A percentile compares a stretch with the other conserved stretches of the same genome.
phyloP scores from a whole-genome alignment of 2,113 vertebrate species.

The Heteronetta atricapilla region DNA sequence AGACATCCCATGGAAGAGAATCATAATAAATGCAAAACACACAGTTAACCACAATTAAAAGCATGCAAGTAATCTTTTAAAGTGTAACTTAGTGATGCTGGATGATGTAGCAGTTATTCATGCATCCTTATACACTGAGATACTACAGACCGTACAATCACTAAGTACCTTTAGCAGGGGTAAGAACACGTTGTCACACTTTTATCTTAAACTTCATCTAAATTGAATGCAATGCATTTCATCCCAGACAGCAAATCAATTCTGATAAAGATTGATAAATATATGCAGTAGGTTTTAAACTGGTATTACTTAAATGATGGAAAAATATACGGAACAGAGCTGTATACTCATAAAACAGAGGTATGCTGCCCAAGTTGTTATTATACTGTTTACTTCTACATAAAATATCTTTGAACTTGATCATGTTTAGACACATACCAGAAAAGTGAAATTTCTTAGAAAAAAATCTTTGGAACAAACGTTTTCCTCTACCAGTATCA shows the following conservation, averaged over 20 bases:
- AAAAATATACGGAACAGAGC: background rate
- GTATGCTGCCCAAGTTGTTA: background rate
- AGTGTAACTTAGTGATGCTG: background rate
- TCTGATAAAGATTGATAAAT: background rate
- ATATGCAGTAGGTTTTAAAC: background rate
- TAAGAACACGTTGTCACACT: background rate
- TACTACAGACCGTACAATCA: background rate
- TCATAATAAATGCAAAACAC: background rate
- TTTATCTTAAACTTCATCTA: background rate
- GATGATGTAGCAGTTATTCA: background rate
- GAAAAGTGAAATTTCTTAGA: background rate
- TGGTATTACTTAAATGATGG: background rate
- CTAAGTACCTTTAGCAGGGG: background rate
- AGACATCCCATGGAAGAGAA: background rate
- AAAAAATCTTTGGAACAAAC: fast-evolving
- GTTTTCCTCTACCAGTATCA: background rate
- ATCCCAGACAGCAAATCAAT: background rate
- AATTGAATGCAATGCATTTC: background rate
- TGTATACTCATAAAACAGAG: background rate
- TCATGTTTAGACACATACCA: background rate
- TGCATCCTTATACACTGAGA: background rate
- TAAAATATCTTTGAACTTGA: background rate
- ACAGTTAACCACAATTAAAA: background rate
- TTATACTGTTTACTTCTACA: background rate
- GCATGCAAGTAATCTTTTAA: background rate